A percentile compares a stretch with the other conserved stretches of the same genome.
These are phyloP conservation scores for Paratrypauchen microcephalus DNA, from an alignment of 2,797 vertebrate genomes.

Conservation along the genomic window DNA sequence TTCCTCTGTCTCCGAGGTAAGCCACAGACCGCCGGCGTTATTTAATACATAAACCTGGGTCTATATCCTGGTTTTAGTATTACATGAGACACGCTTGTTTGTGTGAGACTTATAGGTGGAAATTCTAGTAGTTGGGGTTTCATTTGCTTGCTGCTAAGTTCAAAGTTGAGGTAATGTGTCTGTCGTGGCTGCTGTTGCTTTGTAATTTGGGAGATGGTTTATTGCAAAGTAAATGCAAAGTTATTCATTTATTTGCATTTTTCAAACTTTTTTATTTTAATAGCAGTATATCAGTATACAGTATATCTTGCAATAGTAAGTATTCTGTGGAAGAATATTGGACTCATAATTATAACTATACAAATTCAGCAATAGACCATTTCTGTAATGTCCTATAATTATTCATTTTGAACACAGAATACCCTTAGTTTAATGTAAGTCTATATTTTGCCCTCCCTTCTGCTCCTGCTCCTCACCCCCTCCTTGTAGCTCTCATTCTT, in stretches of 20 bases:
- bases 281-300: neutral
- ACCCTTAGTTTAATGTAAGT: conserved; percentile 11
- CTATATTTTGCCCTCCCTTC: conserved; percentile 24
- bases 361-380: neutral
- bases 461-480: conserved; percentile 2
- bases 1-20: conserved; percentile 99
- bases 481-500: conserved; percentile 7
- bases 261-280: neutral
- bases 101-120: too few species aligned
- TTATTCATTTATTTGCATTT: too few species aligned
- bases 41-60: neutral
- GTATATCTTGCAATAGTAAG: neutral
- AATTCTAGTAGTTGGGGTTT: too few species aligned
- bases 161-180: neutral
- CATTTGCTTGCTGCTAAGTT: too few species aligned
- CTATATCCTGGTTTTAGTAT: neutral
- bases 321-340: neutral
- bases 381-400: too few species aligned
- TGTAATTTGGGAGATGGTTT: neutral
- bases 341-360: neutral
- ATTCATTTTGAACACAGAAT: neutral
- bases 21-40: conserved; percentile 10
- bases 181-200: neutral
- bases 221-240: too few species aligned
- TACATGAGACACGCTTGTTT: neutral